These are phyloP conservation scores for Erpetoichthys calabaricus DNA, from an alignment of 2,797 vertebrate species.

Conservation along the genomic window DNA sequence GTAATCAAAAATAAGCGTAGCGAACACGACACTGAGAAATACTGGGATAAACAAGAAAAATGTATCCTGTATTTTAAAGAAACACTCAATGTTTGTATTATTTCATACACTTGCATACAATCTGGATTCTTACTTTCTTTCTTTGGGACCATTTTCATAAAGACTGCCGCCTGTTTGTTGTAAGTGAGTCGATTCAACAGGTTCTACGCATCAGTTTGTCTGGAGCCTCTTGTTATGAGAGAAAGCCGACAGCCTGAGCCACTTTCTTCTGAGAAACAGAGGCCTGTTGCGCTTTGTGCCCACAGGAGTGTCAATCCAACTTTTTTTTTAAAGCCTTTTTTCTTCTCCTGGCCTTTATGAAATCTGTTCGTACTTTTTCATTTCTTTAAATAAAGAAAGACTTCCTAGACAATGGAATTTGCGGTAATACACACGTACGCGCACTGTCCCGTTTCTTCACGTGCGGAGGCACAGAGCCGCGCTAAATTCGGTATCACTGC, in stretches of 20 bases:
- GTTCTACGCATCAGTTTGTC: conserved; percentile 31
- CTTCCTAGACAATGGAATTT: neutral
- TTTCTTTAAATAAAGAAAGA: conserved; percentile 15
- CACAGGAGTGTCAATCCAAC: conserved; percentile 54
- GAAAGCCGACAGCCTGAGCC: conserved; percentile 51
- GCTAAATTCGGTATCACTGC: too few relatives aligned
- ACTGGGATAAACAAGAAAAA: too few relatives aligned
- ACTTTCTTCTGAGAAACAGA: conserved; percentile 48
- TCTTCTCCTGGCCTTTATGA: conserved; percentile 36
- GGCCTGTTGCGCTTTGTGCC: conserved; percentile 56
- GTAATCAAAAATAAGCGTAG: too few relatives aligned
- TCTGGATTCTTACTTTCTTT: conserved; percentile 6
- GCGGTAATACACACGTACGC: neutral
- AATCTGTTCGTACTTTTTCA: conserved; percentile 43
- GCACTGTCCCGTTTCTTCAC: too few relatives aligned
- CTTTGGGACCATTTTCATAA: conserved; percentile 21
- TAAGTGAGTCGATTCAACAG: conserved; percentile 29
- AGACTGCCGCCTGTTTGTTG: conserved; percentile 23
- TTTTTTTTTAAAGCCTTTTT: conserved; percentile 47
- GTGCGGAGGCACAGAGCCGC: too few relatives aligned
- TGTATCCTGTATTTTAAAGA: too few relatives aligned
- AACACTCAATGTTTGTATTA: too few relatives aligned
- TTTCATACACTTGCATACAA: too few relatives aligned
- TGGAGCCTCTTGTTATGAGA: conserved; percentile 35
- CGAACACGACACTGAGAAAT: too few relatives aligned